These are phyloP conservation scores for Chaenocephalus aceratus DNA, from an alignment of 2,113 vertebrate genomes.

Conservation along the genomic window DNA sequence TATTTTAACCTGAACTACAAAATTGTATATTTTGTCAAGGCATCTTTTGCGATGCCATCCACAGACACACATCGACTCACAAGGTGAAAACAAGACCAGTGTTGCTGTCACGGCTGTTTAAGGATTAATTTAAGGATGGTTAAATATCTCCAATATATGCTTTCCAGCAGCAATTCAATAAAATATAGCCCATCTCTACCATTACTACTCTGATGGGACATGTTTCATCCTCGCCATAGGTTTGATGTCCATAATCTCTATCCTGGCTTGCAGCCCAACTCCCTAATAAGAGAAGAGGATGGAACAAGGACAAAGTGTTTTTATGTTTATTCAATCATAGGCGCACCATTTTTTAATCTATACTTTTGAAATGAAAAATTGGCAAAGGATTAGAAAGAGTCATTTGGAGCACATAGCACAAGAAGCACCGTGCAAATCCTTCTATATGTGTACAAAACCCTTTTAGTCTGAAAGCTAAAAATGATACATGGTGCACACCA, in stretches of 20 bases:
- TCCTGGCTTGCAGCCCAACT: slow-evolving; percentile 23
- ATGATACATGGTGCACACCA: slow-evolving; percentile 6
- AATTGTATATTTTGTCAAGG: too few species aligned
- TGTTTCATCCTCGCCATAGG: slow-evolving; percentile 12
- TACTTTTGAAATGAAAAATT: slow-evolving; percentile 54
- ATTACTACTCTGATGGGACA: slow-evolving; percentile 19
- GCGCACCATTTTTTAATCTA: slow-evolving; percentile 48
- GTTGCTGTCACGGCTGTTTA: too few species aligned
- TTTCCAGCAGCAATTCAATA: neutral
- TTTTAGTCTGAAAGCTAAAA: slow-evolving; percentile 4
- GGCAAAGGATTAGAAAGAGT: slow-evolving; percentile 31
- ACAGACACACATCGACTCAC: too few species aligned
- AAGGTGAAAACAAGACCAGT: too few species aligned
- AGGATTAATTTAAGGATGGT: neutral
- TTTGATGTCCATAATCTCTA: slow-evolving; percentile 52
- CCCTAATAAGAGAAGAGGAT: slow-evolving; percentile 12
- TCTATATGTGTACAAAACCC: slow-evolving; percentile 4
- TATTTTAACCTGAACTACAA: too few species aligned
- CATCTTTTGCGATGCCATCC: too few species aligned
- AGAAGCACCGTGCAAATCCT: slow-evolving; percentile 2
- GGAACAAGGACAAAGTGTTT: slow-evolving; percentile 34
- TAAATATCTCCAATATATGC: neutral
- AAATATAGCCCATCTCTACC: neutral
- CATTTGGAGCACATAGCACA: slow-evolving; percentile 42
- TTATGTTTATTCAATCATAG: slow-evolving; percentile 30